Evolutionary conservation across 2,888 invertebrate genomes (phyloP).

Genomic region (Macaria notata): DNA sequence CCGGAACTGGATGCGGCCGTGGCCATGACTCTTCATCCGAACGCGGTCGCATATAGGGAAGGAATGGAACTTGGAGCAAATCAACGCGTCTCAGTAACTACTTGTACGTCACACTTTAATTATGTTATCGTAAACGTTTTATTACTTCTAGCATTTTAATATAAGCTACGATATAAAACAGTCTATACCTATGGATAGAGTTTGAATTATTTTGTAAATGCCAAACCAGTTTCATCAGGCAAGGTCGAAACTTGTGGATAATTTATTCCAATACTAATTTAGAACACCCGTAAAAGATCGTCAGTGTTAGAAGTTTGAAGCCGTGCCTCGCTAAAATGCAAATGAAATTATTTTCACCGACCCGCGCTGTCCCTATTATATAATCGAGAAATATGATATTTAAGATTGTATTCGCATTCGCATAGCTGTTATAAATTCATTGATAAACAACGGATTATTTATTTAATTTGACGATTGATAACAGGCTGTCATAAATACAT

Average conservation of each 20-base stretch:
- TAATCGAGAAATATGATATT: slow-evolving; percentile 10
- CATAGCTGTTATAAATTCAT: slow-evolving; percentile 4
- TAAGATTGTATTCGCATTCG: not conserved
- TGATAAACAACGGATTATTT: not conserved
- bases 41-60: slow-evolving; percentile 16
- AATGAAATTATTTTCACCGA: slow-evolving; percentile 18
- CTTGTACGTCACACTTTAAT: slow-evolving; percentile 11
- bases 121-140: slow-evolving; percentile 15
- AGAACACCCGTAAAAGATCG: slow-evolving; percentile 38
- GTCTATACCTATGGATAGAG: slow-evolving; percentile 47
- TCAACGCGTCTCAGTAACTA: slow-evolving; percentile 6
- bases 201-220: slow-evolving; percentile 64
- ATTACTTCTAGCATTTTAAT: slow-evolving; percentile 21
- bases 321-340: slow-evolving; percentile 18
- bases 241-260: slow-evolving; percentile 63
- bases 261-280: slow-evolving; percentile 54
- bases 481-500: too few species aligned
- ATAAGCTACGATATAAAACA: slow-evolving; percentile 37
- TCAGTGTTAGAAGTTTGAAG: slow-evolving; percentile 18
- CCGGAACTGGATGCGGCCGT: slow-evolving; percentile 65
- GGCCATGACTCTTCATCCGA: slow-evolving; percentile 55
- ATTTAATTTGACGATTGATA: too few species aligned
- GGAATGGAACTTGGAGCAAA: slow-evolving; percentile 7
- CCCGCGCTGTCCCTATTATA: slow-evolving; percentile 13
- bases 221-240: slow-evolving; percentile 68